These are phyloP conservation scores for Cynocephalus volans DNA, from an alignment of 2,113 vertebrate species.

Conservation along the genomic window DNA sequence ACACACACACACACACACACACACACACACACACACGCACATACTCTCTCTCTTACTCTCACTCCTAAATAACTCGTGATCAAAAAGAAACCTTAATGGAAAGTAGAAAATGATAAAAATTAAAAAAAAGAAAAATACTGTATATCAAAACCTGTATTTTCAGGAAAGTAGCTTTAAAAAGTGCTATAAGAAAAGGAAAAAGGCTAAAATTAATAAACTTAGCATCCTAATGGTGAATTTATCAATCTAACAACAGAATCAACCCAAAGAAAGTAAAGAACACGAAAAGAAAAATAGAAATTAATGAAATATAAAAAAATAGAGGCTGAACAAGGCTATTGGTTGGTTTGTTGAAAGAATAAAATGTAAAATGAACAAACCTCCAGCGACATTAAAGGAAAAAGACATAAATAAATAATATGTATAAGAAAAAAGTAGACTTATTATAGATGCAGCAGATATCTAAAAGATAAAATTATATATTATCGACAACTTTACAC, in stretches of 20 bases:
- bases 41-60: too few relatives aligned
- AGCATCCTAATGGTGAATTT: not conserved
- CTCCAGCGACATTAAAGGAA: not conserved
- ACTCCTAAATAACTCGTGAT: not conserved
- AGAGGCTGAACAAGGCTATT: not conserved
- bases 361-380: not conserved
- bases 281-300: not conserved
- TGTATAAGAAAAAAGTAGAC: not conserved
- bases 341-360: not conserved
- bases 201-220: not conserved
- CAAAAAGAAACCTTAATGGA: not conserved
- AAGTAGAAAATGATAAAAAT: slow-evolving; percentile 7
- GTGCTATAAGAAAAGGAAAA: not conserved
- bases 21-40: not conserved
- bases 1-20: not conserved
- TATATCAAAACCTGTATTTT: not conserved
- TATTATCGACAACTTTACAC: not conserved
- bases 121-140: not conserved
- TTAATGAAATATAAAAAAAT: not conserved
- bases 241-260: not conserved
- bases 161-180: not conserved
- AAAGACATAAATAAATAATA: not conserved
- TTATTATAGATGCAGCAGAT: not conserved
- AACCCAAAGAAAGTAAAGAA: not conserved
- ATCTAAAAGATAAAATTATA: not conserved